Conservation (phyloP, 2,888 invertebrate genomes). For the Pomacea canaliculata region DNA sequence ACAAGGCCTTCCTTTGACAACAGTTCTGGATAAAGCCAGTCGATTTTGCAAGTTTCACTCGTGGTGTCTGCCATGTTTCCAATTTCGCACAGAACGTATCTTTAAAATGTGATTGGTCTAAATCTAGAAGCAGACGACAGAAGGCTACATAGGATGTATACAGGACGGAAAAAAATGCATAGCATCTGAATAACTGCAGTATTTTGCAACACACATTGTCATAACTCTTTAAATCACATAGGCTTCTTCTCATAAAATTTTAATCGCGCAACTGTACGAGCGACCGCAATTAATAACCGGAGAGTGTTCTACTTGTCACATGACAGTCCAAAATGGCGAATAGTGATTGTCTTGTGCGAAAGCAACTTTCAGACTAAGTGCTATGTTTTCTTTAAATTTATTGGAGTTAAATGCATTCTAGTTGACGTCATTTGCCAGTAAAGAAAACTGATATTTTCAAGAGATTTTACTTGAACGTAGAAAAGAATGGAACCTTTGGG, state of each 20-base stretch:
- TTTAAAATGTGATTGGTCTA: background rate
- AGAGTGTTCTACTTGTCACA: constrained; percentile 22
- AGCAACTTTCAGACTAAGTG: too few relatives aligned
- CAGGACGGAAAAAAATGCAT: background rate
- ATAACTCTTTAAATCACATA: too few relatives aligned
- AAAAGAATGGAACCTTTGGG: constrained; percentile 51
- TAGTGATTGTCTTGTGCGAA: background rate
- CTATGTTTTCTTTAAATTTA: too few relatives aligned
- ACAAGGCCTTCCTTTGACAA: constrained; percentile 35
- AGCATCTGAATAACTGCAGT: background rate
- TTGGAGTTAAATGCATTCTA: too few relatives aligned
- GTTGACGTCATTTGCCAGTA: too few relatives aligned
- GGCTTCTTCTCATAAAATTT: background rate
- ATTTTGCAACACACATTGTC: too few relatives aligned
- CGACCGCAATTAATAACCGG: background rate
- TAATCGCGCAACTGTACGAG: background rate
- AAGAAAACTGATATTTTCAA: too few relatives aligned
- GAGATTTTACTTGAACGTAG: background rate
- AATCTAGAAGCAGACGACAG: constrained; percentile 2
- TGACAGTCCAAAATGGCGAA: constrained; percentile 29
- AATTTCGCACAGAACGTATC: background rate
- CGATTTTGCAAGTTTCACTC: constrained; percentile 16
- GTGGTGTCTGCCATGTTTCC: constrained; percentile 25
- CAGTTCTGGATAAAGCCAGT: constrained; percentile 36
- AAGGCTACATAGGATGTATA: background rate